phyloP scores from a whole-genome alignment of 2,113 vertebrate genomes.

The Tragulus kanchil region DNA sequence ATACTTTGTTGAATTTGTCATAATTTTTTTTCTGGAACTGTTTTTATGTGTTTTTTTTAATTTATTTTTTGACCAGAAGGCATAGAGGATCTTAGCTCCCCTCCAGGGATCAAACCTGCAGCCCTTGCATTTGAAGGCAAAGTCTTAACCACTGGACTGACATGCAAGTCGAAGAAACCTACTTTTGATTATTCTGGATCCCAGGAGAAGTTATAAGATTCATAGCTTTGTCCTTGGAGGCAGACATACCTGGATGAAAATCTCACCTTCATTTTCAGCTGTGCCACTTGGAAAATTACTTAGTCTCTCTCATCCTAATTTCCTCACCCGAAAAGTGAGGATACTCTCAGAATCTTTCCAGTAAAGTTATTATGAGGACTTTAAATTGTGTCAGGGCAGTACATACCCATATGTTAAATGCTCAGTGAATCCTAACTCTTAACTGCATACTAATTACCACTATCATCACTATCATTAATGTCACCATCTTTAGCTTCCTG shows the following conservation, averaged over 20 bases:
- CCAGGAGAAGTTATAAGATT: neutral
- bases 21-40: neutral
- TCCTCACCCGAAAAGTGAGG: neutral
- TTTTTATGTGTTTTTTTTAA: neutral
- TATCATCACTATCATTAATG: neutral
- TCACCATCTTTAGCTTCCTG: neutral
- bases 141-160: neutral
- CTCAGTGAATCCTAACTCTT: neutral
- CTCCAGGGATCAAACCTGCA: neutral
- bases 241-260: neutral
- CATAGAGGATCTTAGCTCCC: neutral
- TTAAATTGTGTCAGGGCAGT: neutral
- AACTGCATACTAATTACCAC: neutral
- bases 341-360: neutral
- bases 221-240: neutral
- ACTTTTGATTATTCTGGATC: neutral
- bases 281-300: neutral
- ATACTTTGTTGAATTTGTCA: neutral
- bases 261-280: neutral
- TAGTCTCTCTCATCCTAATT: neutral
- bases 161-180: neutral
- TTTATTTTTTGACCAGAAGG: neutral
- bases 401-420: neutral
- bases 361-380: neutral
- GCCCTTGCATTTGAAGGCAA: neutral